Evolutionary conservation across 2,888 invertebrate genomes (phyloP), one percentile per base, ranked within the genome.

Genomic region (Argyresthia albistria): DNA sequence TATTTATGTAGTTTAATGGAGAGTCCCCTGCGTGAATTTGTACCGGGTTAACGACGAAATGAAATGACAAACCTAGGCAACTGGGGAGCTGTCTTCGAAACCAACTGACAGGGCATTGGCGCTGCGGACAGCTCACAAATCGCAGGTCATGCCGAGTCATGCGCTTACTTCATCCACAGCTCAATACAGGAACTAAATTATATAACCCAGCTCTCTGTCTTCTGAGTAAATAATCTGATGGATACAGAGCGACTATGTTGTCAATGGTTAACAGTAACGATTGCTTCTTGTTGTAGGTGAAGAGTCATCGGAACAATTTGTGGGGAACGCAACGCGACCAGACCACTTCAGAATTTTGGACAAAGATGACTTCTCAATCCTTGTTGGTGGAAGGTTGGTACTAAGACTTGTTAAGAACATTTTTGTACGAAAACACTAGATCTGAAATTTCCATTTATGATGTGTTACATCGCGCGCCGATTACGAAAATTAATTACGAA

Each of bases 261-360:
- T 25, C 25, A 25, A 25, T 25, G 2, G 25, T 25, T 25, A 25
- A 25, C 25, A 25, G 15, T 45, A 39, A 39, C n/a, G 14, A 1
- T 45, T 45, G 10, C 35, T 14, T 64, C 80, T 80, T 88, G 71
- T 90, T 91, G 65, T 90, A 92, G 91, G 91, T 75, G 93, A 93
- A 76, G 91, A 92, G 80, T 89, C 91, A 72, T 90, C 92, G 63
- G 92, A 93, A 65, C 91, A 91, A 74, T 94, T 95, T 78, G 88
- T 91, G 68, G 96, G 96, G 65, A 96, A 96, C 79, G 89, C 90
- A 66, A 92, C 93, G 60, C 91, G 91, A 69, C 90, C 91, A 65
- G 95, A 97, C 80, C 93, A 95, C 82, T 97, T 97, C 89, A 94
- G 95, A 76, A 90, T 97, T 70, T 90, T 97, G 80, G 93, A 95